These are phyloP conservation scores for Thera obeliscata DNA, from an alignment of 2,888 invertebrate genomes.

Conservation along the genomic window DNA sequence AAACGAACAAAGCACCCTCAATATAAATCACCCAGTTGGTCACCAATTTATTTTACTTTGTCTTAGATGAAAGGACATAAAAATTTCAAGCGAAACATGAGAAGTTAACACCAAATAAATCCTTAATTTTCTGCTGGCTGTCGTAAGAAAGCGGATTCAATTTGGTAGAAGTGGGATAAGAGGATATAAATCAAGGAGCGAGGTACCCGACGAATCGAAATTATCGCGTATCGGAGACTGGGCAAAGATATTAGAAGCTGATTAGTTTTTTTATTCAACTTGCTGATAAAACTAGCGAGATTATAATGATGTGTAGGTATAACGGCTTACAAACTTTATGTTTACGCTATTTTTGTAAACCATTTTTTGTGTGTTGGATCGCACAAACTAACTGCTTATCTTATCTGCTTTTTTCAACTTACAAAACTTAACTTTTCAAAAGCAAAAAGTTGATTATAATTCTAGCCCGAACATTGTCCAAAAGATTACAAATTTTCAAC, in stretches of 20 bases:
- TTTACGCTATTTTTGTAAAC: no score
- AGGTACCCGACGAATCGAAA: slow-evolving; percentile 11
- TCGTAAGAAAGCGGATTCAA: slow-evolving; percentile 48
- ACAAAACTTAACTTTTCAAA: no score
- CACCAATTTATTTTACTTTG: slow-evolving; percentile 29
- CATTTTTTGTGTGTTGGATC: no score
- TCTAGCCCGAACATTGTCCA: no score
- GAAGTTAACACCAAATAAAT: slow-evolving; percentile 45
- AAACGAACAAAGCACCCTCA: slow-evolving; percentile 4
- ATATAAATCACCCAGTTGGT: slow-evolving; percentile 27
- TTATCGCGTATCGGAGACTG: not conserved
- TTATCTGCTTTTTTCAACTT: no score
- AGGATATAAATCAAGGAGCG: slow-evolving; percentile 31
- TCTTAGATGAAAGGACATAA: slow-evolving; percentile 35
- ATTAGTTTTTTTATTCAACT: no score
- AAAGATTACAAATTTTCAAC: no score
- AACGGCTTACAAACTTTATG: no score
- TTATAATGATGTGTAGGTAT: no score
- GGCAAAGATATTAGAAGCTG: not conserved
- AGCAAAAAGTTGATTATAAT: no score
- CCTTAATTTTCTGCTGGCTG: slow-evolving; percentile 43
- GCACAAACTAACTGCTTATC: no score
- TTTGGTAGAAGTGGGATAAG: slow-evolving; percentile 42
- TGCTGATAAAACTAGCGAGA: no score
- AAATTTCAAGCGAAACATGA: slow-evolving; percentile 33